Conservation (phyloP, 2,113 vertebrate species). For the Machaerirhynchus nigripectus region DNA sequence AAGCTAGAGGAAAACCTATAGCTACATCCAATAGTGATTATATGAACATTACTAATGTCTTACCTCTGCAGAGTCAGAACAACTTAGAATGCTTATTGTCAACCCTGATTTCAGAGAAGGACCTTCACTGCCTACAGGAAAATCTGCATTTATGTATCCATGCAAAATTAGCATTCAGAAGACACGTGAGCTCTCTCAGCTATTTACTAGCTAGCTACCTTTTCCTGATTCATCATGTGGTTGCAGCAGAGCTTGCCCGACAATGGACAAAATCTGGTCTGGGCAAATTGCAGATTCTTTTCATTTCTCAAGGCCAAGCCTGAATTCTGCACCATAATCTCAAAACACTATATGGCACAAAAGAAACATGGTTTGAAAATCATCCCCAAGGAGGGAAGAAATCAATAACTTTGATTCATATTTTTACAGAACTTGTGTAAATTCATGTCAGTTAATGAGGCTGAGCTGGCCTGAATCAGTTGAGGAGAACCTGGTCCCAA, state of each 20-base stretch:
- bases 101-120: not conserved
- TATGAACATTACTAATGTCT: not conserved
- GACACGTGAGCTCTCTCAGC: not conserved
- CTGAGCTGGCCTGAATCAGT: not conserved
- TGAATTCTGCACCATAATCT: not conserved
- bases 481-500: not conserved
- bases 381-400: not conserved
- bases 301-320: not conserved
- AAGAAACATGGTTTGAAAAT: not conserved
- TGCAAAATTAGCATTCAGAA: not conserved
- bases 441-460: not conserved
- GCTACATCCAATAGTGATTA: not conserved
- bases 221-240: not conserved
- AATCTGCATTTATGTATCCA: not conserved
- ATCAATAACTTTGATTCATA: not conserved
- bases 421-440: not conserved
- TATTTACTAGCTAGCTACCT: not conserved
- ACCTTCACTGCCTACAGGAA: not conserved
- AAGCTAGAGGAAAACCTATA: slow-evolving; percentile 23
- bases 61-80: not conserved
- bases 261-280: not conserved
- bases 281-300: not conserved
- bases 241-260: not conserved
- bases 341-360: not conserved
- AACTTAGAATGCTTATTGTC: not conserved